Base-by-base conservation (phyloP, 2,113 vertebrate genomes). In the Stictonetta naevosa region DNA sequence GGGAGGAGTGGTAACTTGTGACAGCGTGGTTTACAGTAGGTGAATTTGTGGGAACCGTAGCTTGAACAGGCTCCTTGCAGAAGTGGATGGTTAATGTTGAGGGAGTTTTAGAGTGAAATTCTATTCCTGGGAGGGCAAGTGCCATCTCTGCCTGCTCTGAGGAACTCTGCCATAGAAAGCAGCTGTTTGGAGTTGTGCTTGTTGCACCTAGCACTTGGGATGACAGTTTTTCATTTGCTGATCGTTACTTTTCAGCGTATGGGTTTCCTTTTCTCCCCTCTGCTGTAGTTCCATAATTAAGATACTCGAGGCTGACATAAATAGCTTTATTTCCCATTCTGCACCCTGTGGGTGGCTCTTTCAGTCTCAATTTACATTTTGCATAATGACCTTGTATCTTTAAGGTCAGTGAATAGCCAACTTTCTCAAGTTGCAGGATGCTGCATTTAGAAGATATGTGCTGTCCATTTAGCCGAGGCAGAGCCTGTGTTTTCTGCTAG, bases 391-490 rank as follows among this genome's bases (percentile, higher is more conserved):
- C 52, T 68, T 31, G 8, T 42, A 90, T 52, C 28, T 83, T 62
- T 42, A 64, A 76, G 53, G 48, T n/a, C 22, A 21, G 33, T 2
- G 21, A 79, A 36, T 60, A 48, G 60, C 33, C 33, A 38, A 38
- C 68, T 80, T 59, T 52, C 7, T 78, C 5, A 3, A 9, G 59
- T 26, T 71, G 44, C 23, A n/a, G 38, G 58, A 36, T 55, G 71
- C 4, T 6, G 3, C 18, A 53, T 83, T 18, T 63, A 6, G 55
- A 29, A 58, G 71, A 46, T 3, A 6, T 3, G 6, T 12, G 0
- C 48, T 3, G 4, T 21, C 25, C 2, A 0, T 34, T 73, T 40
- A 38, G 34, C 53, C 40, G 38, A 26, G 46, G 28, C 0, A 0
- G 53, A 77, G 64, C 17, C 89, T 2, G 0, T 7, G 21, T n/a